A percentile compares a stretch with the other conserved stretches of the same genome.
phyloP scores from a whole-genome alignment of 2,113 vertebrate genomes.

The Motacilla tschutschensis region DNA sequence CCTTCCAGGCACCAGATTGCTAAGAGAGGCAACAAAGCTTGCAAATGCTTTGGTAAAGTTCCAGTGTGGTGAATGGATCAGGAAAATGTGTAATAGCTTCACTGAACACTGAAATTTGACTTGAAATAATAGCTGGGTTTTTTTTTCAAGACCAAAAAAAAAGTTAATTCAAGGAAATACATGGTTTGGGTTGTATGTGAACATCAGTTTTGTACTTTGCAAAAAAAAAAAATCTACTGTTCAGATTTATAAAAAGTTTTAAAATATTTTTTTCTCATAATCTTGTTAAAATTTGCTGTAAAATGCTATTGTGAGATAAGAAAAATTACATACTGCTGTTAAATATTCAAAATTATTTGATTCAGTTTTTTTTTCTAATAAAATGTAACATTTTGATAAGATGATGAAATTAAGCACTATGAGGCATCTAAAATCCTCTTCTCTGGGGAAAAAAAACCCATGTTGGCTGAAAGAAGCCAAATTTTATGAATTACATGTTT shows the following conservation, averaged over 20 bases:
- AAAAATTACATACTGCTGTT: not conserved
- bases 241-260: not conserved
- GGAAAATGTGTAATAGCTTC: not conserved
- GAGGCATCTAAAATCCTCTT: not conserved
- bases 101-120: not conserved
- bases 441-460: not conserved
- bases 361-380: not conserved
- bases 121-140: not conserved
- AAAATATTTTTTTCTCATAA: not conserved
- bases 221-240: not conserved
- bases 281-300: not conserved
- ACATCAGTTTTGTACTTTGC: not conserved
- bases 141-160: not conserved
- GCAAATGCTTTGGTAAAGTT: constrained; percentile 4
- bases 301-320: not conserved
- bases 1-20: not conserved
- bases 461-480: not conserved
- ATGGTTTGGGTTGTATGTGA: not conserved
- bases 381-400: not conserved
- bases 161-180: not conserved
- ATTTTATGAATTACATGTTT: not conserved
- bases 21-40: not conserved
- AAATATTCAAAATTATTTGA: not conserved
- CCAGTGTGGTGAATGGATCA: not conserved
- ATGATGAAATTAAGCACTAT: not conserved